phyloP scores from a whole-genome alignment of 2,888 invertebrate genomes.

The Tridacna crocea region DNA sequence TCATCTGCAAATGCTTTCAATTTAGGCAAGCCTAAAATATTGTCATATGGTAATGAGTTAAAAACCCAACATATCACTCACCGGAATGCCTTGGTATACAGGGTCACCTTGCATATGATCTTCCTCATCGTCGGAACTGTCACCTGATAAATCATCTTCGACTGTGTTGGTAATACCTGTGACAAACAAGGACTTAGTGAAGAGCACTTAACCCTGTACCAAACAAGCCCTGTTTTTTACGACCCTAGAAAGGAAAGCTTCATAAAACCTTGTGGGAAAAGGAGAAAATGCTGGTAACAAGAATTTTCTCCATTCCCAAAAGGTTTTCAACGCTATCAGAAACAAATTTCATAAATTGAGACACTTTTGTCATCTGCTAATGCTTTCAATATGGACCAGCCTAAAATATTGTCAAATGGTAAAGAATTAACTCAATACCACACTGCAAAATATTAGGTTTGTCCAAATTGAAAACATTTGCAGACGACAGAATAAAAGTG shows the following conservation, averaged over 20 bases:
- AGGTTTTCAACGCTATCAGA: too few species aligned
- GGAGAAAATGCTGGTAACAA: too few species aligned
- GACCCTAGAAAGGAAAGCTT: neutral
- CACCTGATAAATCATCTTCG: slow-evolving; percentile 70
- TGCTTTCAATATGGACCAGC: too few species aligned
- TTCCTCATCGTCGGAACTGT: slow-evolving; percentile 72
- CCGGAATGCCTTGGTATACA: slow-evolving; percentile 56
- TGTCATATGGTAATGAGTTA: neutral
- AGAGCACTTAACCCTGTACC: neutral
- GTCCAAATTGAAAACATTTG: too few species aligned
- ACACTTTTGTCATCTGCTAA: too few species aligned
- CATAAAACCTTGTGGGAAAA: neutral
- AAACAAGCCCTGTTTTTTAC: neutral
- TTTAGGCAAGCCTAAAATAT: neutral
- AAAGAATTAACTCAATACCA: too few species aligned
- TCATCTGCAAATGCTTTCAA: neutral
- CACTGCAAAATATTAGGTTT: too few species aligned
- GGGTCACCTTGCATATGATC: slow-evolving; percentile 66
- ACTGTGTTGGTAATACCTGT: slow-evolving; percentile 50
- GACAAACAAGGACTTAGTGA: neutral
- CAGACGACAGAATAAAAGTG: too few species aligned
- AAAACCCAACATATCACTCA: neutral
- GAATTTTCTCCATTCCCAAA: neutral
- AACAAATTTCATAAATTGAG: too few species aligned
- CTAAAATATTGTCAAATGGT: too few species aligned